Base-by-base conservation (phyloP, 1,140 invertebrate genomes). In the Ooceraea biroi region DNA sequence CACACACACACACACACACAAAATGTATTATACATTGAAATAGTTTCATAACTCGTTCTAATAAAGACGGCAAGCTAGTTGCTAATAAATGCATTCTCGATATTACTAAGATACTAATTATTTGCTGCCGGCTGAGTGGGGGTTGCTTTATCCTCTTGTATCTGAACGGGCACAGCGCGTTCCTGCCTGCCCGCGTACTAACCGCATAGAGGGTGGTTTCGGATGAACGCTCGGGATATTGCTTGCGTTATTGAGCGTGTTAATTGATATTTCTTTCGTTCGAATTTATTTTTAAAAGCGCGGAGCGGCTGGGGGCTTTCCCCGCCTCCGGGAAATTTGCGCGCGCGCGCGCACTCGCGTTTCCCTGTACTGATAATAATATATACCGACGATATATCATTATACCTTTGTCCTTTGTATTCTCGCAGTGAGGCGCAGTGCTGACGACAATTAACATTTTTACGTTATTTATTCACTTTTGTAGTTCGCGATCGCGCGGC, bases 261-360 rank as follows among this genome's bases (percentile, higher is more conserved):
- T 91, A 91, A 91, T 91, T 91, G 90, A 91, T 91, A 89, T 89
- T 86, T 83, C 78, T 83, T 60, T 77, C 85, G 82, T 83, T 69
- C 82, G 74, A 86, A 86, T 83, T 87, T 89, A 85, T 83, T 85
- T 87, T 82, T 86, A 66, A 80, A 63, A 80, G 46, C 77, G 48
- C 57, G 52, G 77, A 82, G 36, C 76, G 76, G 65, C 61, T 36
- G 57, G 48, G 25, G 52, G 44, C 65, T 68, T 60, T 76, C 63
- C 36, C 44, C 17, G 68, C 58, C 80, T 66, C 82, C 77, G 76
- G 76, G 76, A 80, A 80, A 80, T 80, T 80, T 80, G 65, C 7
- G 36, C 36, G 36, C 36, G 36, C 36, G 36, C 36, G 7, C 36
- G 36, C 36, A 36, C 36, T 36, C 7, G 36, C 76, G 65, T 80